Percentiles rank a stretch among this genome's conserved stretches.
These are phyloP conservation scores for Leptatherina wallacei DNA, from an alignment of 2,797 vertebrate genomes.

Conservation along the genomic window DNA sequence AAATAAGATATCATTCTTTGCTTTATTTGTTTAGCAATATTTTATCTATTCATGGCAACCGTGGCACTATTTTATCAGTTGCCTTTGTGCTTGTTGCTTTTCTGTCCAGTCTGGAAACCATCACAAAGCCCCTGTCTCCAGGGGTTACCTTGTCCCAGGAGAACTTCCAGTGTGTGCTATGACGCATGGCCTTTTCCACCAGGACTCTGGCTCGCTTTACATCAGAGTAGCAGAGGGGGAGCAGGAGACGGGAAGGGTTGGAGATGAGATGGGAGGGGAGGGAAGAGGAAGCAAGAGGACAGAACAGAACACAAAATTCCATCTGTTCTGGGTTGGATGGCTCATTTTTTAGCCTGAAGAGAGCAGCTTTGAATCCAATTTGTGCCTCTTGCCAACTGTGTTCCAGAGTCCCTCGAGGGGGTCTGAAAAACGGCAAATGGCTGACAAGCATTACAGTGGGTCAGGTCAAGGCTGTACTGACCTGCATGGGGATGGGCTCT, in stretches of 20 bases:
- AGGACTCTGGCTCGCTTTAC: slow-evolving; percentile 65
- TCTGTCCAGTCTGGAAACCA: not conserved
- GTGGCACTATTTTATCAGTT: slow-evolving; percentile 19
- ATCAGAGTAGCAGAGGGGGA: slow-evolving; percentile 57
- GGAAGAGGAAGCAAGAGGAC: slow-evolving; percentile 63
- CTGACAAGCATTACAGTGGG: slow-evolving; percentile 64
- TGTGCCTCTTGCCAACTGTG: slow-evolving; percentile 83
- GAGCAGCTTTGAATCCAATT: slow-evolving; percentile 83
- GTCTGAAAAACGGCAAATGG: slow-evolving; percentile 68
- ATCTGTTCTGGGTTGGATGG: slow-evolving; percentile 83
- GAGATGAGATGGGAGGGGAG: slow-evolving; percentile 51
- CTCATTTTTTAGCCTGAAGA: slow-evolving; percentile 82
- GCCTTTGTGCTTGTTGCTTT: not conserved
- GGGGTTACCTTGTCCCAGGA: slow-evolving; percentile 58
- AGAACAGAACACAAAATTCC: slow-evolving; percentile 81
- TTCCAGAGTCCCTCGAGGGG: slow-evolving; percentile 78
- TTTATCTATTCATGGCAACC: not conserved
- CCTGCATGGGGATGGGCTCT: slow-evolving; percentile 43
- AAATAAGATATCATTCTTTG: not conserved
- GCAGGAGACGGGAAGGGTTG: slow-evolving; percentile 39
- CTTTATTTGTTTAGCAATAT: not conserved
- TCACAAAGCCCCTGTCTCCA: slow-evolving; percentile 52
- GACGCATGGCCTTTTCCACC: slow-evolving; percentile 63
- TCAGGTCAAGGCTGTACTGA: slow-evolving; percentile 57
- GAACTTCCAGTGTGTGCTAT: slow-evolving; percentile 63